Conservation (phyloP, 2,797 vertebrate genomes). For the Ibycter americanus region DNA sequence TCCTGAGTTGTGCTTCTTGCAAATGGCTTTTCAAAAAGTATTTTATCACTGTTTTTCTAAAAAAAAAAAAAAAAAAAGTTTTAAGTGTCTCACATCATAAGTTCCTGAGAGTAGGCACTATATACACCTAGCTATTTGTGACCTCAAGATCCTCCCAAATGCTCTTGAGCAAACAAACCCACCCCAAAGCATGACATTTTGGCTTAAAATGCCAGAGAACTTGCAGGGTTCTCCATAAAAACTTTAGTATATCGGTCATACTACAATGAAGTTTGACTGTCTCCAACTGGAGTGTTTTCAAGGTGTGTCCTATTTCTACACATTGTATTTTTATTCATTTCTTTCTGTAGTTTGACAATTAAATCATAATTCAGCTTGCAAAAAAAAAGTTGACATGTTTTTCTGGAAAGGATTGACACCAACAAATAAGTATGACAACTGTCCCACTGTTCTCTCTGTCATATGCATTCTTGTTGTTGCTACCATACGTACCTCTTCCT, state of each 20-base stretch:
- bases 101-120: neutral
- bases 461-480: neutral
- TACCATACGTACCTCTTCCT: fast-evolving
- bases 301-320: fast-evolving
- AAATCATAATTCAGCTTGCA: neutral
- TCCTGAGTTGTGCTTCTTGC: neutral
- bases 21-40: neutral
- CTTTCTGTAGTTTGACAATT: neutral
- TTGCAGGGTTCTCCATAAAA: neutral
- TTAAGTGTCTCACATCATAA: neutral
- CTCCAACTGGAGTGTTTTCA: neutral
- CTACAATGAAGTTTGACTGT: neutral
- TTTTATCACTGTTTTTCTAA: neutral
- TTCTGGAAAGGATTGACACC: neutral
- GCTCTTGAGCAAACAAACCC: neutral
- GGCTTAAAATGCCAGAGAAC: neutral
- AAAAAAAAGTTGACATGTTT: neutral
- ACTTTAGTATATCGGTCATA: neutral
- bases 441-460: neutral
- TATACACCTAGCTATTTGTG: neutral
- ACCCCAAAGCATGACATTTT: neutral
- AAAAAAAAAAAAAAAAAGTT: neutral
- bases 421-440: neutral
- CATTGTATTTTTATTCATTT: neutral
- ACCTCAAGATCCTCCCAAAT: neutral